Conservation (phyloP, 2,888 invertebrate species). For the Hyalella azteca region DNA sequence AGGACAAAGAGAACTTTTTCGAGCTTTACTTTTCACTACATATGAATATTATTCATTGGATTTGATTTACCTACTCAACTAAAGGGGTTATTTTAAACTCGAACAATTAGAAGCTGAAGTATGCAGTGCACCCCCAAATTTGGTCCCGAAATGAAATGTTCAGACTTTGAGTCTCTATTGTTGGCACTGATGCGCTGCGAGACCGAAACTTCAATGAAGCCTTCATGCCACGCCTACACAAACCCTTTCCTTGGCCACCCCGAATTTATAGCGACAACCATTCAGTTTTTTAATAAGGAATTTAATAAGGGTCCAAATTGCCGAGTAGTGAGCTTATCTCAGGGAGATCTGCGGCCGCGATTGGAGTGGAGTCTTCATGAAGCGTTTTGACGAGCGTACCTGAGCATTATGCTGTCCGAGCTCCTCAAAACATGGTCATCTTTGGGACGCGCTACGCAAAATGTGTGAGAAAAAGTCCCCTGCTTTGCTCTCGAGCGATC, state of each 20-base stretch:
- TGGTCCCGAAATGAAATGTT: not conserved
- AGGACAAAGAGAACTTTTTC: too few relatives aligned
- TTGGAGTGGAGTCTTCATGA: conserved; percentile 19
- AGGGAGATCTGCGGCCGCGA: conserved; percentile 25
- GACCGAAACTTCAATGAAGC: conserved; percentile 13
- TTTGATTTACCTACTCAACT: too few relatives aligned
- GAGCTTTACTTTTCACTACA: too few relatives aligned
- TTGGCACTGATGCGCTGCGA: not conserved
- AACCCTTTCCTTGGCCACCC: conserved; percentile 7
- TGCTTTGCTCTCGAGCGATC: conserved; percentile 1
- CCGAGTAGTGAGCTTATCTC: conserved; percentile 33
- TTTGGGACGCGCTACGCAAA: conserved; percentile 1
- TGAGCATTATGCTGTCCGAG: conserved; percentile 12
- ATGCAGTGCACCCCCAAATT: too few relatives aligned
- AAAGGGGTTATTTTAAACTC: too few relatives aligned
- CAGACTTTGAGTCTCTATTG: not conserved
- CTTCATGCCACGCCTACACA: conserved; percentile 16
- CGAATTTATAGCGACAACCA: conserved; percentile 36
- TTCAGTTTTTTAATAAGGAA: conserved; percentile 33
- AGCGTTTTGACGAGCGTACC: conserved; percentile 10
- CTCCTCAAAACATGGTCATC: conserved; percentile 33
- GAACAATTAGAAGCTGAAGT: too few relatives aligned
- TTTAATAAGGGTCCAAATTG: conserved; percentile 30
- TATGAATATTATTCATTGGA: too few relatives aligned
- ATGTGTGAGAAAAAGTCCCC: conserved; percentile 30